Evolutionary conservation across 2,113 vertebrate species (phyloP), one percentile per base, ranked within the genome.

Genomic region (Spea multiplicata): DNA sequence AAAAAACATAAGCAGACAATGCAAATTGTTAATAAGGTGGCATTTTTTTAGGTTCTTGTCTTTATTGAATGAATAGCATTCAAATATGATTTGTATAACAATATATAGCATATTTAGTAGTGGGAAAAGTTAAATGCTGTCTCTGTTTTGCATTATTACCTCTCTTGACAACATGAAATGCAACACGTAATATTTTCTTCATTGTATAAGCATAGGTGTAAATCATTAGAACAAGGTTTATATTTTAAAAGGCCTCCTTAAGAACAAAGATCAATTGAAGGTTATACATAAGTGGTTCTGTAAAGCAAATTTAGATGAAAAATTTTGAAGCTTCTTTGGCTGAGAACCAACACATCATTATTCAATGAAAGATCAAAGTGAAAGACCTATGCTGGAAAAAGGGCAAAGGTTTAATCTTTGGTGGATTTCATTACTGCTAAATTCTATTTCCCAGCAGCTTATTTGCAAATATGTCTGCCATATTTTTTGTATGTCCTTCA

Each of bases 371-470:
- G 78, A 80, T 74, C 64, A 80, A 80, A 80, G 71, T 8, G 57
- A 7, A 59, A 14, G 64, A 17, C 52, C 62, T 74, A 46, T 73
- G 45, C 78, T 68, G 71, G 44, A 80, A 72, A 62, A 49, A 55
- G 78, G 78, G 71, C 78, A 80, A 44, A 68, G 64, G 78, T 72
- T 72, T 68, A 65, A 48, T 68, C 78, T 74, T 45, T 44, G 64
- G 30, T 71, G 66, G 47, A 55, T 64, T 57, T 73, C 65, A 44
- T 80, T 80, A 80, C 61, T 50, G 65, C 71, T 80, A 74, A 72
- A 74, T 74, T 80, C 65, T 59, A 62, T 74, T 78, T 80, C 78
- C 78, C 78, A 80, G 78, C 78, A 80, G 71, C 77, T 79, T 79
- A 80, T 80, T 74, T 80, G 78, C 78, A 80, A 79, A 79, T 79